Conservation (phyloP, 1,140 invertebrate genomes). For the Drosophila simulans region DNA sequence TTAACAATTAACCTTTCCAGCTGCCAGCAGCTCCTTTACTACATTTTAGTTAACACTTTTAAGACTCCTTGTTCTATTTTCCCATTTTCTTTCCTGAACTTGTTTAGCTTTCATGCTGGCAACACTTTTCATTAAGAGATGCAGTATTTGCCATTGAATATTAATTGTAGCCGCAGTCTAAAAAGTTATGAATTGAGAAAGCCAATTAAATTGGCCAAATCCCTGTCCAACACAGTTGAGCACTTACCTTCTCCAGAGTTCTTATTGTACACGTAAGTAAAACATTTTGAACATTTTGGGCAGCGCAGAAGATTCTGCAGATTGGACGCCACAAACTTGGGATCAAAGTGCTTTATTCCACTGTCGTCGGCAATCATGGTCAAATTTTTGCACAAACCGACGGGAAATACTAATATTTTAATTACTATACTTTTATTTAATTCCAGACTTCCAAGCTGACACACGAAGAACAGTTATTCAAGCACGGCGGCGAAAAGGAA, state of each 20-base stretch:
- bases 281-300: slow-evolving; percentile 54
- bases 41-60: neutral
- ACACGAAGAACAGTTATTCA: neutral
- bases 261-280: slow-evolving; percentile 1
- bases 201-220: fast-evolving
- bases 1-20: too few relatives aligned
- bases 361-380: slow-evolving; percentile 28
- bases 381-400: neutral
- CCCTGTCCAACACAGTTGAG: too few relatives aligned
- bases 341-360: slow-evolving; percentile 58
- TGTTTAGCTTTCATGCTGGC: neutral
- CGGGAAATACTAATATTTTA: neutral
- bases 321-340: slow-evolving; percentile 63
- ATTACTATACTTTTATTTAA: neutral
- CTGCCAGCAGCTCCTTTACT: too few relatives aligned
- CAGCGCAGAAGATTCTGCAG: slow-evolving; percentile 53
- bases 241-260: slow-evolving; percentile 14
- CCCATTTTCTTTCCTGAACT: neutral
- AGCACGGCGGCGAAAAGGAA: neutral
- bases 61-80: neutral
- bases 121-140: slow-evolving; percentile 2
- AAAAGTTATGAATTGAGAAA: neutral
- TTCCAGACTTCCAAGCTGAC: neutral
- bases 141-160: neutral
- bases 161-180: neutral